Conservation (phyloP, 2,113 vertebrate genomes). For the Myotis yumanensis region DNA sequence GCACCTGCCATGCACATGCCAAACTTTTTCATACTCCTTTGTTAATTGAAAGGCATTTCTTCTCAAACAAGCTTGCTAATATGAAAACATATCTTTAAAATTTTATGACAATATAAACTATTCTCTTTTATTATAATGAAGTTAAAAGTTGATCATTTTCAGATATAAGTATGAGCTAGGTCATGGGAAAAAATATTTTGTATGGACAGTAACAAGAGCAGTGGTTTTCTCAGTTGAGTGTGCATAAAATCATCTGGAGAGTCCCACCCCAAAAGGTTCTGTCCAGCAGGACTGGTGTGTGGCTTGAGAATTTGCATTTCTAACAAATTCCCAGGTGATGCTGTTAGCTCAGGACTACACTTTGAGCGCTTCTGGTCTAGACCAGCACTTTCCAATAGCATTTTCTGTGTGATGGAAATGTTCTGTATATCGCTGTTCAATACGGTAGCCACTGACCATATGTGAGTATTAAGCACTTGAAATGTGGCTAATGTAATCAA, state of each 20-base stretch:
- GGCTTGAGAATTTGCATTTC: neutral
- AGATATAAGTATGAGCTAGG: neutral
- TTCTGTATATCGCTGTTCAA: neutral
- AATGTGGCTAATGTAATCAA: neutral
- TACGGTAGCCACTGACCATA: neutral
- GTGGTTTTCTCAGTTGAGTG: neutral
- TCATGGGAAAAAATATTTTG: neutral
- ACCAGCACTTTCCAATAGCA: neutral
- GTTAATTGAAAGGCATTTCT: slow-evolving; percentile 28
- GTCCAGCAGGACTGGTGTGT: neutral
- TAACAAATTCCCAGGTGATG: neutral
- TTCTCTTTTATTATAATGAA: neutral
- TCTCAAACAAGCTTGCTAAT: neutral
- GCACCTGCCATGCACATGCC: neutral
- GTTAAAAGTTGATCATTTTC: slow-evolving; percentile 16
- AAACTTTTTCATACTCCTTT: neutral
- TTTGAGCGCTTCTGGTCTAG: neutral
- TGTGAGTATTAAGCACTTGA: neutral
- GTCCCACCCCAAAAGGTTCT: neutral
- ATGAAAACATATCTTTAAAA: neutral
- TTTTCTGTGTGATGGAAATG: neutral
- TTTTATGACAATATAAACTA: neutral
- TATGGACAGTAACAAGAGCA: neutral
- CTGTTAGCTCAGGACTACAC: neutral
- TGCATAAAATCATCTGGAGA: neutral